A percentile compares a stretch with the other conserved stretches of the same genome.
These are phyloP conservation scores for Calidris pygmaea DNA, from an alignment of 2,113 vertebrate species.

Conservation along the genomic window DNA sequence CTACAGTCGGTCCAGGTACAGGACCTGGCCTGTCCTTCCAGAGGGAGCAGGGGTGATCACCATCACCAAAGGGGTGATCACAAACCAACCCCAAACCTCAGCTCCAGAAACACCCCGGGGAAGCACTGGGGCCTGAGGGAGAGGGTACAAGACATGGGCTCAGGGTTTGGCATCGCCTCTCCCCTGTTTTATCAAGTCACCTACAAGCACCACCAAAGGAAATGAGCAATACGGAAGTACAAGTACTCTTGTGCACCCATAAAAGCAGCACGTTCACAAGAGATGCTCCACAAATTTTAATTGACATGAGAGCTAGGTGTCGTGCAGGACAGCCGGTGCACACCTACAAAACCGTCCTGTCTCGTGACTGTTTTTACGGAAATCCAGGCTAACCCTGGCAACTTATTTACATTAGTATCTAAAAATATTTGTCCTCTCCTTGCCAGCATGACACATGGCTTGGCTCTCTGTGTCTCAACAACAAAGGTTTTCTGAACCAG, in stretches of 20 bases:
- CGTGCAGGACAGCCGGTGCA: neutral
- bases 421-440: constrained; percentile 26
- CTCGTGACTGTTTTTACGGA: neutral
- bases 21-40: neutral
- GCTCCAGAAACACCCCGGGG: neutral
- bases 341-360: neutral
- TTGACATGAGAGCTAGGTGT: neutral
- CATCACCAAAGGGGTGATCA: accelerated
- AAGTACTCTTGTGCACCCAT: neutral
- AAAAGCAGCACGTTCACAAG: neutral
- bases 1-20: accelerated
- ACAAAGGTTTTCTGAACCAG: neutral
- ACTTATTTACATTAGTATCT: neutral
- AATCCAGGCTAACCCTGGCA: neutral
- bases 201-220: neutral
- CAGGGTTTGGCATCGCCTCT: neutral
- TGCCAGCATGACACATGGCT: neutral
- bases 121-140: neutral
- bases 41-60: neutral
- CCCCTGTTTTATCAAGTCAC: neutral
- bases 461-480: neutral
- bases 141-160: neutral
- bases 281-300: neutral
- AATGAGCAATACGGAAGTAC: neutral
- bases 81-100: accelerated